Percentiles rank a stretch among this genome's conserved stretches.
Conservation (phyloP, 2,888 invertebrate species). For the Hypomecis atomaria region DNA sequence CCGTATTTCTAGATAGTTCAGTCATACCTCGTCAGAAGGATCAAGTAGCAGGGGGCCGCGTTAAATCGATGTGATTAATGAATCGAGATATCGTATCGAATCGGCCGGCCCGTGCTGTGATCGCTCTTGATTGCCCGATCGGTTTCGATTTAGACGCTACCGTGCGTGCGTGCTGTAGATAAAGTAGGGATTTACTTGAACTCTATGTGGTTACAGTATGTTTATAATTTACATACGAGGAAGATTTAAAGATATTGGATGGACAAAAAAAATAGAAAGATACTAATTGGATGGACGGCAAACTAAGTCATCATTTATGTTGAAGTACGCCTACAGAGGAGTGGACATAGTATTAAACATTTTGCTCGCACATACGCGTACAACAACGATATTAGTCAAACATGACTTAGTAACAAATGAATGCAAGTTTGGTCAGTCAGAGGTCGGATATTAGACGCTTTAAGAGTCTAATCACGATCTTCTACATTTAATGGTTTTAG, state of each 20-base stretch:
- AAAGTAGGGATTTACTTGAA: slow-evolving; percentile 17
- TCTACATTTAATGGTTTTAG: too few species aligned
- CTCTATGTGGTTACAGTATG: neutral
- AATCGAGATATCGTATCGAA: slow-evolving; percentile 44
- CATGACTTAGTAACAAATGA: too few species aligned
- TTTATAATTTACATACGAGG: neutral
- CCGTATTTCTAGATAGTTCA: slow-evolving; percentile 5
- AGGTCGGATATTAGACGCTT: too few species aligned
- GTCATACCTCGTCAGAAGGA: slow-evolving; percentile 5
- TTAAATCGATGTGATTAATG: slow-evolving; percentile 31
- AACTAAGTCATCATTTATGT: too few species aligned
- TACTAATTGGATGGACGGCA: too few species aligned
- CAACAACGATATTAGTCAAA: too few species aligned
- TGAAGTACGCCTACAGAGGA: too few species aligned
- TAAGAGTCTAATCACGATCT: too few species aligned
- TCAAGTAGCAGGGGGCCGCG: slow-evolving; percentile 10
- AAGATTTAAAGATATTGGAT: neutral
- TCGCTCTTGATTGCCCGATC: slow-evolving; percentile 49
- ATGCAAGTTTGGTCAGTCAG: too few species aligned
- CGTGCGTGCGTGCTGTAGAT: slow-evolving; percentile 31
- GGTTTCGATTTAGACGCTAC: slow-evolving; percentile 45
- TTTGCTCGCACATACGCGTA: too few species aligned
- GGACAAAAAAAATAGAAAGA: too few species aligned
- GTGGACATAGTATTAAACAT: too few species aligned
- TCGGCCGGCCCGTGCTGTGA: slow-evolving; percentile 34